Evolutionary conservation across 2,888 invertebrate species (phyloP).

Genomic region (Nomada fucata): DNA sequence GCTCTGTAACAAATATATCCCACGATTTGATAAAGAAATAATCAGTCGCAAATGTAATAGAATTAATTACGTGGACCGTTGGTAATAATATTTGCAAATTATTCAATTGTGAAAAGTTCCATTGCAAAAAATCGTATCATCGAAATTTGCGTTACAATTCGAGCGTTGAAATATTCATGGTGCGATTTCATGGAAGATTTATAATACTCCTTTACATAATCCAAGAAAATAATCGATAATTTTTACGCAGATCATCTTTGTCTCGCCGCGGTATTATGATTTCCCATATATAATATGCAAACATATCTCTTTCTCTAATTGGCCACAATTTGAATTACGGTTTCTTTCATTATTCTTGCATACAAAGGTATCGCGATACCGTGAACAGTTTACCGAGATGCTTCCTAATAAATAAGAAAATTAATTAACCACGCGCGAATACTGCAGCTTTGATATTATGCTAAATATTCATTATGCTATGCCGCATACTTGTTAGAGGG

Average conservation of each 20-base stretch:
- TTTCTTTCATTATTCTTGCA: not conserved
- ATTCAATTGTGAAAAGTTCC: too few species aligned
- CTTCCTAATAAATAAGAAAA: not conserved
- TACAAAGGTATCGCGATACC: not conserved
- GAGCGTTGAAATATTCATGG: not conserved
- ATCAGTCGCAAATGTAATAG: not conserved
- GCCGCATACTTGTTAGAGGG: too few species aligned
- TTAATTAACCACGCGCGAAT: not conserved
- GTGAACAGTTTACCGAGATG: not conserved
- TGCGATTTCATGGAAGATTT: not conserved
- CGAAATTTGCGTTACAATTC: too few species aligned
- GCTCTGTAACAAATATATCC: constrained; percentile 59
- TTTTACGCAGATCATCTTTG: not conserved
- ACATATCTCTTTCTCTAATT: not conserved
- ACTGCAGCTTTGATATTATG: too few species aligned
- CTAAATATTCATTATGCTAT: too few species aligned
- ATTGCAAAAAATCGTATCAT: not conserved
- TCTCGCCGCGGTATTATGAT: not conserved
- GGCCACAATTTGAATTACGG: not conserved
- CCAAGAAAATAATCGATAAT: not conserved
- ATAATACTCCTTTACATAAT: not conserved
- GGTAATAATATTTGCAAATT: not conserved
- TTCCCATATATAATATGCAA: not conserved
- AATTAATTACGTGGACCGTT: not conserved
- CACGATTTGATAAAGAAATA: not conserved